These are phyloP conservation scores for Idaea straminata DNA, from an alignment of 2,888 invertebrate species.

Conservation along the genomic window DNA sequence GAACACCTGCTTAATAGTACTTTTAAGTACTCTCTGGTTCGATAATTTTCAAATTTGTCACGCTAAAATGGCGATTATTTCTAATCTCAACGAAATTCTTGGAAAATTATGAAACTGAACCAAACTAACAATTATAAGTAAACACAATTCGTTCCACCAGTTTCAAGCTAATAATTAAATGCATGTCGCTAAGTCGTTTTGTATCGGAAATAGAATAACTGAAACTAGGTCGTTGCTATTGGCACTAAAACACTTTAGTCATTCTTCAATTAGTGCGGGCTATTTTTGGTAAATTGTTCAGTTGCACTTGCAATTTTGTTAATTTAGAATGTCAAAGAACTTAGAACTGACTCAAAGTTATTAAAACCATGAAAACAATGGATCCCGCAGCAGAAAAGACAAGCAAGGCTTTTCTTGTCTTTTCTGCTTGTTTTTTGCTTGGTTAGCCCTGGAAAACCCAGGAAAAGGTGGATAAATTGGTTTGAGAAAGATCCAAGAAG, in stretches of 20 bases:
- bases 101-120: not conserved
- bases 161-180: not conserved
- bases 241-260: conserved; percentile 6
- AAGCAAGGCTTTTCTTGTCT: too few species aligned
- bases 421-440: too few species aligned
- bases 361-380: too few species aligned
- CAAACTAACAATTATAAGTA: not conserved
- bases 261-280: conserved; percentile 6
- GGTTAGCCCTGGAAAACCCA: too few species aligned
- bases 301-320: conserved; percentile 5
- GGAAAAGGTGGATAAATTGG: too few species aligned
- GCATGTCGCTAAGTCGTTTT: not conserved
- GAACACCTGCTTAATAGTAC: too few species aligned
- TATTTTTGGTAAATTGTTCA: conserved; percentile 6
- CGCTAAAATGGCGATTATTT: not conserved
- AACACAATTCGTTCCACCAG: not conserved
- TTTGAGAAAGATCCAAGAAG: too few species aligned
- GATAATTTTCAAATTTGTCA: not conserved
- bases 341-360: too few species aligned
- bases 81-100: not conserved
- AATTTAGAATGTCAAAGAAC: not conserved
- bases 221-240: conserved; percentile 6
- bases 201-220: conserved; percentile 4
- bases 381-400: too few species aligned
- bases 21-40: not conserved